A percentile compares a stretch with the other conserved stretches of the same genome.
phyloP scores from a whole-genome alignment of 2,113 vertebrate species.

The Saguinus imperator region DNA sequence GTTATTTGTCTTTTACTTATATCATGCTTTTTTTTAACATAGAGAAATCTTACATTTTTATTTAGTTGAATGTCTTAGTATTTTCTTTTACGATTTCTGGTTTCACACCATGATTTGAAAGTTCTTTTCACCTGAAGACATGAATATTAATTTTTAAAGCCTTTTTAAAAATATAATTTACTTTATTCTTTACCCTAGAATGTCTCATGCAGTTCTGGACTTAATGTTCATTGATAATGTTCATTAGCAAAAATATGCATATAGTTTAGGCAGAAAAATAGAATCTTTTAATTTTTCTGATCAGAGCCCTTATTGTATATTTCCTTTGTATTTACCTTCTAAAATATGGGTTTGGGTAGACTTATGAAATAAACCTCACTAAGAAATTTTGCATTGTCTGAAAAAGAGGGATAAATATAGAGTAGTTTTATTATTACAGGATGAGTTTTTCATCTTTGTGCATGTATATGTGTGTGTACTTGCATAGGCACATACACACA shows the following conservation, averaged over 20 bases:
- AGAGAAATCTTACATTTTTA: background rate
- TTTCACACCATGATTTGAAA: background rate
- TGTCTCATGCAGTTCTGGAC: background rate
- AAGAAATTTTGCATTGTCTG: background rate
- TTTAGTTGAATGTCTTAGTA: background rate
- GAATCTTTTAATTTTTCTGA: background rate
- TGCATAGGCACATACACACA: background rate
- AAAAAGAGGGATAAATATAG: background rate
- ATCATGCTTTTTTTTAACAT: background rate
- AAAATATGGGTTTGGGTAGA: background rate
- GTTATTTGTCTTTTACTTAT: constrained; percentile 4
- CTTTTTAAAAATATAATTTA: background rate
- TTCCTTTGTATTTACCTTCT: background rate
- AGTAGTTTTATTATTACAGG: background rate
- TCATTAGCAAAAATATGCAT: background rate
- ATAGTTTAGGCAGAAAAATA: background rate
- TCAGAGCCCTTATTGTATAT: background rate
- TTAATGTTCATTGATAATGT: background rate
- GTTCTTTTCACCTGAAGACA: background rate
- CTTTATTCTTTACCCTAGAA: background rate
- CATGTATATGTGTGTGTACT: background rate
- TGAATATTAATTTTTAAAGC: constrained; percentile 36
- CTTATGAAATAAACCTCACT: background rate
- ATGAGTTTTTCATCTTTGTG: background rate
- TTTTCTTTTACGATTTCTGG: background rate